Conservation (phyloP, 2,888 invertebrate species). For the Venusia cambrica region DNA sequence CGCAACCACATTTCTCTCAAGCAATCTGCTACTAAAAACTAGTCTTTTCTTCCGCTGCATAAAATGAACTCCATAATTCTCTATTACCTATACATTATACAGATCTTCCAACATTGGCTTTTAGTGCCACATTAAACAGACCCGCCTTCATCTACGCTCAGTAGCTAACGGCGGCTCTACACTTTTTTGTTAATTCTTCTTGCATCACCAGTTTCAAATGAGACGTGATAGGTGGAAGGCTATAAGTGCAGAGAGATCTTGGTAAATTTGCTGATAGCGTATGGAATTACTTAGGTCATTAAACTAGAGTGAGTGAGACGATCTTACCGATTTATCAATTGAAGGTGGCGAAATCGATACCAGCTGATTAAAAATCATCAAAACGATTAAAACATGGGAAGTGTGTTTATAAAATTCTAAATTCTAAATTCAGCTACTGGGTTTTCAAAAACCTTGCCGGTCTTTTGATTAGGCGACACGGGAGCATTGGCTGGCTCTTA, state of each 20-base stretch:
- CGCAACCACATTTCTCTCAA: conserved; percentile 27
- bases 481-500: too few relatives aligned
- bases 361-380: conserved; percentile 35
- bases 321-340: conserved; percentile 69
- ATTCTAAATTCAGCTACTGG: too few relatives aligned
- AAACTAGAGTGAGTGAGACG: conserved; percentile 61
- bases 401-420: too few relatives aligned
- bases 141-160: not conserved
- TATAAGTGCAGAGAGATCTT: conserved; percentile 21
- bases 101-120: conserved; percentile 19
- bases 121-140: conserved; percentile 8
- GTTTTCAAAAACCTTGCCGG: too few relatives aligned
- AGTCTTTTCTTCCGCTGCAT: conserved; percentile 37
- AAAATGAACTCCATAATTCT: conserved; percentile 33
- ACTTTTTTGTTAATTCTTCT: conserved; percentile 1
- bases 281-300: conserved; percentile 54
- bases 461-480: too few relatives aligned
- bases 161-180: conserved; percentile 4
- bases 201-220: conserved; percentile 17
- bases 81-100: conserved; percentile 29
- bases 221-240: conserved; percentile 7
- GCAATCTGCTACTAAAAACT: conserved; percentile 42
- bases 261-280: conserved; percentile 26
- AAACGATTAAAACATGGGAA: too few relatives aligned
- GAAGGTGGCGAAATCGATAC: conserved; percentile 45